Base-by-base conservation (phyloP, 2,797 vertebrate species). In the Ptychobarbus kaznakovi region DNA sequence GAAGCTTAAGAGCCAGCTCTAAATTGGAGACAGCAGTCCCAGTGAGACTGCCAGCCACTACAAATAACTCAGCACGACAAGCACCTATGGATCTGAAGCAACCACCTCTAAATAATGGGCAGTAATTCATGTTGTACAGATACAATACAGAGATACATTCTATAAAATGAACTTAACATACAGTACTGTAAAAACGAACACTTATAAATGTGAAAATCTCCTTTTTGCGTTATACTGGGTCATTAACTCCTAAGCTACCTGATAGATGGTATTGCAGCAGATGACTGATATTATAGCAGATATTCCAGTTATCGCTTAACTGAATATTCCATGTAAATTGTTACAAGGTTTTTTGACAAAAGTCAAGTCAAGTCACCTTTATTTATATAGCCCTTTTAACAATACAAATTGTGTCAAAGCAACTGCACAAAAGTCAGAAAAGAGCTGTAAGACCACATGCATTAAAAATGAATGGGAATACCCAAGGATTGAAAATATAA, bases 41-140 rank as follows among this genome's bases (percentile, higher is more conserved):
- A 69, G 73, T 9, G 25, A 82, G 61, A 56, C 15, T 56, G 63
- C 46, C 61, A 77, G 61, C 18, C 44, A 84, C 61, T 15, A 84
- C 35, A 68, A 77, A 86, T 77, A n/a, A 86, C 38, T 68, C 35
- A 46, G 3, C 16, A n/a, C 12, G 10, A 40, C 25, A 74, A 38
- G 51, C 42, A 44, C 72, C 40, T 63, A 49, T 44, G 15, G 20
- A 74, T 83, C 56, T 35, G 58, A 28, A 74, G 42, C 20, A 75
- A 38, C 3, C 46, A 20, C 44, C 28, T 49, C 68, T 9, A 38
- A 53, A 11, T 25, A n/a, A 38, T 25, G 13, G 44, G 28, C 56
- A 74, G 7, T 35, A 58, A 32, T 42, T 58, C 6, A 35, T 12
- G n/a, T 58, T 53, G 38, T 18, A 63, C 25, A 49, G 11, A 77